Base-by-base conservation (phyloP, 2,113 vertebrate genomes). In the Mesitornis unicolor region DNA sequence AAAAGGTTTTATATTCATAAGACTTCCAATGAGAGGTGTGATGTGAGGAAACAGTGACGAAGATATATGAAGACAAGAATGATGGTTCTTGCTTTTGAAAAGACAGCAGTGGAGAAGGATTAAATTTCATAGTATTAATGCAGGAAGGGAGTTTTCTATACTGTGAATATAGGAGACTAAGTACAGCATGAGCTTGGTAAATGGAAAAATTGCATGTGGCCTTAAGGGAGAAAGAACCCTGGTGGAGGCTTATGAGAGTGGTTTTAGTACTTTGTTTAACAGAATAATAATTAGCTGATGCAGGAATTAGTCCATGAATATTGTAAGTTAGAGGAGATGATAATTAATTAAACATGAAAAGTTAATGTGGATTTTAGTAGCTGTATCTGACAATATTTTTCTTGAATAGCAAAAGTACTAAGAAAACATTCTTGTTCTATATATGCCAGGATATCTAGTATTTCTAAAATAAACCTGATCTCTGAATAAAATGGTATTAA, bases 41-140 rank as follows among this genome's bases (percentile, higher is more conserved):
- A 91, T 20, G 25, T 45, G 21, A 78, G 68, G 76, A 93, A 97
- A 91, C 79, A 95, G 77, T 89, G 76, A 81, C 82, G 93, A 91
- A 95, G 80, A 86, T 56, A 10, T 61, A 61, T 59, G 70, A 96
- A 87, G 82, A 73, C 70, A 79, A 86, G 16, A 53, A 33, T 77
- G 87, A 75, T 81, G 36, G 48, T 61, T 88, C 60, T 70, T 22
- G 7, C 70, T 83, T 90, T 95, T 67, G 70, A 86, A 86, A 94
- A 88, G 50, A 22, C 15, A 64, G 28, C 15, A 47, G 2, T 47
- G 48, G 47, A 61, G 35, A 67, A 69, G 31, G 38, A 61, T 91
- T 87, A n/a, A 77, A 86, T 90, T 71, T 71, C 14, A 10, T 26
- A 13, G 28, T 33, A 7, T 74, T 84, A 68, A 14, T 59, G 61